These are phyloP conservation scores for Pseudomugil gertrudae DNA, from an alignment of 2,797 vertebrate species.

Conservation along the genomic window DNA sequence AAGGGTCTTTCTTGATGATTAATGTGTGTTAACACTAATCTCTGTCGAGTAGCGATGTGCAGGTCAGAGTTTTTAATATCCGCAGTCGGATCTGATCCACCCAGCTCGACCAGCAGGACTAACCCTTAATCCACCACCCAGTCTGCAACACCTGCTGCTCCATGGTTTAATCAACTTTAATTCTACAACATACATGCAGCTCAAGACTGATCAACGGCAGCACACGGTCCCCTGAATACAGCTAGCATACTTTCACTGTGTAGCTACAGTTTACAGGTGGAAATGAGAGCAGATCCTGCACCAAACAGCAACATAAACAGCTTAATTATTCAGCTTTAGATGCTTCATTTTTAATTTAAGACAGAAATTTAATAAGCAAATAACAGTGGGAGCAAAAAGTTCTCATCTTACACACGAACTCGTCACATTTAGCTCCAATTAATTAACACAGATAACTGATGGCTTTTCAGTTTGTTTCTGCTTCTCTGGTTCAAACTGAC, in stretches of 20 bases:
- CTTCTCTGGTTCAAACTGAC: not conserved
- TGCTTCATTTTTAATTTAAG: not conserved
- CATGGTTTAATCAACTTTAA: not conserved
- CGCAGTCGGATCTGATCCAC: not conserved
- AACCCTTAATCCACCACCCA: not conserved
- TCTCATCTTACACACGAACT: not conserved
- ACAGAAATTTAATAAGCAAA: not conserved
- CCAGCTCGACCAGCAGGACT: not conserved
- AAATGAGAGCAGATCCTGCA: not conserved
- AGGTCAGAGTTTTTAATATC: slow-evolving; percentile 19
- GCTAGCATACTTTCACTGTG: not conserved
- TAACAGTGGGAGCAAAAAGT: not conserved
- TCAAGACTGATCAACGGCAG: not conserved
- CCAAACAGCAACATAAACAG: not conserved
- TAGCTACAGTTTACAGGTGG: not conserved
- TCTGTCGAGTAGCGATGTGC: slow-evolving; percentile 2
- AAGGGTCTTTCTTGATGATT: slow-evolving; percentile 54
- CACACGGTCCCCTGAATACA: not conserved
- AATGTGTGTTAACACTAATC: slow-evolving; percentile 39
- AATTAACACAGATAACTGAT: no score
- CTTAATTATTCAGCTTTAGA: not conserved
- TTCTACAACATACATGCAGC: not conserved
- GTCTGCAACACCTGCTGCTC: not conserved
- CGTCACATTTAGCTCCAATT: not conserved
- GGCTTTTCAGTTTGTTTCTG: no score